Conservation (phyloP, 2,113 vertebrate genomes). For the Engraulis encrasicolus region DNA sequence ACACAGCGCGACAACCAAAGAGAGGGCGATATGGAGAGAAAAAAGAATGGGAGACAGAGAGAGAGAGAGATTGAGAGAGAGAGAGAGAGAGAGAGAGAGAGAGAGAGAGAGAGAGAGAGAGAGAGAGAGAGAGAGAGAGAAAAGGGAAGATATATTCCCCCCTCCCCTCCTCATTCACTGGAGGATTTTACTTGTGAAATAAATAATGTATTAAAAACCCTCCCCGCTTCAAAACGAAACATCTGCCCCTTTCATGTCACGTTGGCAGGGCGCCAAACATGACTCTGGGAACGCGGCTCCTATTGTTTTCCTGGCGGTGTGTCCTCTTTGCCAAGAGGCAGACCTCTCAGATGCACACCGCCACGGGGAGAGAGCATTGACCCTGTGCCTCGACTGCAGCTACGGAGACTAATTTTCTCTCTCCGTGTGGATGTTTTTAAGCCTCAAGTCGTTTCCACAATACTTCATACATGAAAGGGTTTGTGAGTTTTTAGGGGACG, state of each 20-base stretch:
- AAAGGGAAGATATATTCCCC: constrained; percentile 57
- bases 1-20: too few relatives aligned
- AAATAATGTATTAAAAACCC: constrained; percentile 68
- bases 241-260: constrained; percentile 72
- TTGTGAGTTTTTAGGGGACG: not conserved
- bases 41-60: too few relatives aligned
- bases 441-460: not conserved
- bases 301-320: constrained; percentile 56
- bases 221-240: constrained; percentile 58
- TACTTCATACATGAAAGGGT: not conserved
- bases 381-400: not conserved
- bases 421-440: not conserved
- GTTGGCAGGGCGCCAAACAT: constrained; percentile 65
- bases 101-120: not conserved
- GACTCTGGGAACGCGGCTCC: constrained; percentile 57
- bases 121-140: constrained; percentile 41
- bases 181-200: constrained; percentile 61
- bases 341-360: constrained; percentile 26
- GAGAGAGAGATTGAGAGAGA: not conserved
- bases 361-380: not conserved
- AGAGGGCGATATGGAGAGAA: too few relatives aligned
- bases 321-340: constrained; percentile 55
- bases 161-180: constrained; percentile 50
- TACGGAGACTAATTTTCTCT: not conserved
- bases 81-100: not conserved